A percentile compares a stretch with the other conserved stretches of the same genome.
These are phyloP conservation scores for Drosophila affinis DNA, from an alignment of 2,888 invertebrate genomes.

Conservation along the genomic window DNA sequence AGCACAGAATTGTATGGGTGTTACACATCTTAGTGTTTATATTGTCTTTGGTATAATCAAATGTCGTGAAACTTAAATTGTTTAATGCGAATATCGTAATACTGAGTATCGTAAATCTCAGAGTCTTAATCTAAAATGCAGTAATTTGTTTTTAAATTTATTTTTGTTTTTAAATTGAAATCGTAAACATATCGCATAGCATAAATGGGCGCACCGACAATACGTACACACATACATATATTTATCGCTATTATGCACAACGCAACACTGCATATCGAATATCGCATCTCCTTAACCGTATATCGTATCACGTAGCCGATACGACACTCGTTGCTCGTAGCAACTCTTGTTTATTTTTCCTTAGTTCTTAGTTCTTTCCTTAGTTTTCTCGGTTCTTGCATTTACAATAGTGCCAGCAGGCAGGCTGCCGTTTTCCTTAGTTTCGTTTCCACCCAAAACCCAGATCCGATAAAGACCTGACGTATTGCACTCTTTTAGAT, in stretches of 20 bases:
- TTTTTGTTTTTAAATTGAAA: background rate
- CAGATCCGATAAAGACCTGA: slow-evolving; percentile 32
- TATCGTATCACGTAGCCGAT: slow-evolving; percentile 13
- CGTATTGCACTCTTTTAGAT: slow-evolving; percentile 44
- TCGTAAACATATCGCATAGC: background rate
- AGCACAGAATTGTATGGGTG: too few relatives aligned
- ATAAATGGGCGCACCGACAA: slow-evolving; percentile 4
- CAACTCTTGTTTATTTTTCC: slow-evolving; percentile 10
- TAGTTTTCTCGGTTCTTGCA: slow-evolving; percentile 22
- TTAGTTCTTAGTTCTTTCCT: slow-evolving; percentile 2
- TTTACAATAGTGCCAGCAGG: slow-evolving; percentile 45
- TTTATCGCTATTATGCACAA: slow-evolving; percentile 32
- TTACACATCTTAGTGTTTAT: too few relatives aligned
- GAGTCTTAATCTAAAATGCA: background rate
- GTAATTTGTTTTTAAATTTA: background rate
- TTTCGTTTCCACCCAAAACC: slow-evolving; percentile 15
- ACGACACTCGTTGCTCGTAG: slow-evolving; percentile 19
- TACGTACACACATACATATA: background rate
- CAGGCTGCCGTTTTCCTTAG: slow-evolving; percentile 42
- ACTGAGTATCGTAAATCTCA: background rate
- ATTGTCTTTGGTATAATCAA: too few relatives aligned
- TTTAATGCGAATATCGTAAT: background rate
- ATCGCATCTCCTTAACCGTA: slow-evolving; percentile 11
- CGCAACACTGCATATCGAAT: slow-evolving; percentile 26
- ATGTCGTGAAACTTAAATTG: too few relatives aligned